Evolutionary conservation across 1,140 invertebrate species (phyloP).

Genomic region (Harpegnathos saltator): DNA sequence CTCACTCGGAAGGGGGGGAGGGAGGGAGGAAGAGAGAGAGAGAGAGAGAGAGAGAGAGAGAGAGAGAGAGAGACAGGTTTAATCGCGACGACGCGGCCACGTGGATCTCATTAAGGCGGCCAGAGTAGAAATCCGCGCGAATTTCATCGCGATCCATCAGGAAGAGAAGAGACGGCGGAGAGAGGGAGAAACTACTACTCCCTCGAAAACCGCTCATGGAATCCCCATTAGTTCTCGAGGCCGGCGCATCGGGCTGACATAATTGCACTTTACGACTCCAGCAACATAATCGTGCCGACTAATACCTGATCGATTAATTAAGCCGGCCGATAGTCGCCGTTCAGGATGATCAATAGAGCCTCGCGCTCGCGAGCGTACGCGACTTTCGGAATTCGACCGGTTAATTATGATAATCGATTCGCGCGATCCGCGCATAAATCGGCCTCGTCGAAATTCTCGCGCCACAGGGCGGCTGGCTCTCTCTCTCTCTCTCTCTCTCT

Average conservation of each 20-base stretch:
- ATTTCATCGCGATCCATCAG: neutral
- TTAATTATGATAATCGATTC: conserved; percentile 75
- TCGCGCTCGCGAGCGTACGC: conserved; percentile 60
- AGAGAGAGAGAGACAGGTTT: no score
- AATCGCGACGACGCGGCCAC: no score
- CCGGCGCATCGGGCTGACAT: conserved; percentile 18
- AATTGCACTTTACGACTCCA: conserved; percentile 53
- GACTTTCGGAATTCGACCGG: conserved; percentile 45
- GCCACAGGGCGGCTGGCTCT: no score
- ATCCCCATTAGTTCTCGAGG: conserved; percentile 20
- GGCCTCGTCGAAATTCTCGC: conserved; percentile 30
- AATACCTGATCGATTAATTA: conserved; percentile 73
- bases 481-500: no score
- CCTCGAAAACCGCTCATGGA: conserved; percentile 18
- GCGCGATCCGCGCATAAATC: conserved; percentile 42
- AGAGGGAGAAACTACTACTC: neutral
- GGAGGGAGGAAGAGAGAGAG: no score
- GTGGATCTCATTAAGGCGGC: no score
- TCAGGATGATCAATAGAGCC: conserved; percentile 60
- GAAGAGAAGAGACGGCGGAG: neutral
- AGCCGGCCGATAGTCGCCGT: conserved; percentile 59
- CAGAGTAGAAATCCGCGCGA: no score
- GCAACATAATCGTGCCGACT: conserved; percentile 66
- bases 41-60: no score
- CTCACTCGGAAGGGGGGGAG: neutral